Evolutionary conservation across 2,797 vertebrate genomes (phyloP), one percentile per base, ranked within the genome.

Genomic region (Limnodromus scolopaceus): DNA sequence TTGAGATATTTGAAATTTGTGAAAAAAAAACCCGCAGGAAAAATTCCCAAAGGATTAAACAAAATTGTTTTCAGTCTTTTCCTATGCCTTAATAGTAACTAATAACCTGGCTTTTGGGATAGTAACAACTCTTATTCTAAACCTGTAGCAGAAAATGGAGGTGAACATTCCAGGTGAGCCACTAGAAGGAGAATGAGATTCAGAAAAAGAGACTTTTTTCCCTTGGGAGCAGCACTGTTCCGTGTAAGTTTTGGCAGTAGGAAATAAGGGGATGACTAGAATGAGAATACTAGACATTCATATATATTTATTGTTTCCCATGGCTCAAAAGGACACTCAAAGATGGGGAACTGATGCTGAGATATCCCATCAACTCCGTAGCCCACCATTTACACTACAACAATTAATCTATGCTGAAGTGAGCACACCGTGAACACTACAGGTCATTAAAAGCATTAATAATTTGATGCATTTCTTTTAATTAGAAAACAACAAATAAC

Each of bases 241-340:
- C 16, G 16, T 23, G 2, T 38, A 70, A 69, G 12, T 65, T 57
- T 2, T 0, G 0, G 20, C 10, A 74, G 27, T 4, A 74, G 34
- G 57, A 91, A 92, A 77, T 34, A 84, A 41, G 12, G 14, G 54
- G 16, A 28, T 43, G n/a, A 79, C 6, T 14, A 76, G 19, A 74
- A 77, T 20, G 16, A 77, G 61, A 78, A 41, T 53, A 11, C 10
- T 63, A 51, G 16, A 39, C 9, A 58, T 63, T 84, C 10, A 10
- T 10, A 38, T 3, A 20, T 30, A 27, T 34, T 34, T 57, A 23
- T 10, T 34, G 24, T 65, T 77, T 90, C 24, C 20, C 24, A 10
- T 80, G 24, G 27, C 7, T 69, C 13, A 58, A 68, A 91, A 60
- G 9, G 12, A 16, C 2, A 4, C 32, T 75, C 32, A 48, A 41